phyloP scores from a whole-genome alignment of 2,888 invertebrate species.

The Drosophila subquinaria region DNA sequence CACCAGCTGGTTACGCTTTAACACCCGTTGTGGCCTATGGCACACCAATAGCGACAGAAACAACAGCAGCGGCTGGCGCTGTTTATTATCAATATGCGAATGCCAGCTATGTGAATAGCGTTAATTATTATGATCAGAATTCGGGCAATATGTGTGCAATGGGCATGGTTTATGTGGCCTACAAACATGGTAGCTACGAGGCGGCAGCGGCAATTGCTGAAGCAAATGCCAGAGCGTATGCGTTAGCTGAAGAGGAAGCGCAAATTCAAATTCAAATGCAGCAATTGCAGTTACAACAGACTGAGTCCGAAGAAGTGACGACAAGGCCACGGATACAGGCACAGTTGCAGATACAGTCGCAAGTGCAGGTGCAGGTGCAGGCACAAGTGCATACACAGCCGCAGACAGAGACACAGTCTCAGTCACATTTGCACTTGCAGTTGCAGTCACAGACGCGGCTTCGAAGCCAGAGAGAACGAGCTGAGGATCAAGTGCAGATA shows the following conservation, averaged over 20 bases:
- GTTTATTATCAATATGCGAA: slow-evolving; percentile 45
- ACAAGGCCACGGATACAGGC: background rate
- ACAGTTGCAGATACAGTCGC: slow-evolving; percentile 4
- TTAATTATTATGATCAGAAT: slow-evolving; percentile 39
- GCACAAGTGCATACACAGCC: slow-evolving; percentile 3
- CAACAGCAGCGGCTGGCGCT: slow-evolving; percentile 4
- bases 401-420: background rate
- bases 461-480: background rate
- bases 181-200: slow-evolving; percentile 7
- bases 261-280: background rate
- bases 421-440: background rate
- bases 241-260: background rate
- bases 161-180: slow-evolving; percentile 41
- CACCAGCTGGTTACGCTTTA: slow-evolving; percentile 13
- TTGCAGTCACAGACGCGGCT: background rate
- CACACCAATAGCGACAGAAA: background rate
- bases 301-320: background rate
- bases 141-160: slow-evolving; percentile 33
- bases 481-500: background rate
- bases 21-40: slow-evolving; percentile 6
- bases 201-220: background rate
- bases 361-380: slow-evolving; percentile 1
- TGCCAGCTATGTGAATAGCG: slow-evolving; percentile 29
- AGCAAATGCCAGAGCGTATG: slow-evolving; percentile 1
- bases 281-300: background rate